A percentile compares a stretch with the other conserved stretches of the same genome.
Conservation (phyloP, 2,797 vertebrate genomes). For the Leptoclinus maculatus region DNA sequence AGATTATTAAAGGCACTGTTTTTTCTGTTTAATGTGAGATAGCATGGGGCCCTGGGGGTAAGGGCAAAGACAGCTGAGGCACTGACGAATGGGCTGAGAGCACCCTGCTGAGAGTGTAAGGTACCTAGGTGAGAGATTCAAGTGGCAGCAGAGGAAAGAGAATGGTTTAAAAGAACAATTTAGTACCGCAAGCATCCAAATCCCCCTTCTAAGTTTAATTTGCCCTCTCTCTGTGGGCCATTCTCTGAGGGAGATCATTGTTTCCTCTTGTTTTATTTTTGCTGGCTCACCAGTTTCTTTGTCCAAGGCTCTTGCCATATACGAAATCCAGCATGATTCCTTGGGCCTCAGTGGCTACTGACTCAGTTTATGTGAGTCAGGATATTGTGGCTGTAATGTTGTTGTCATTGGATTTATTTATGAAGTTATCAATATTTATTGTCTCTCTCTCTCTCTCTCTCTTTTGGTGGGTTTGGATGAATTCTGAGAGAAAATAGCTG, state of each 20-base stretch:
- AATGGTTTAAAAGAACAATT: constrained; percentile 60
- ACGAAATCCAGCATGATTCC: constrained; percentile 40
- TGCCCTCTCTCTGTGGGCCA: constrained; percentile 48
- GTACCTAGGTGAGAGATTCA: constrained; percentile 66
- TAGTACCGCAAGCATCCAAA: constrained; percentile 45
- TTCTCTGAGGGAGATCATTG: constrained; percentile 51
- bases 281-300: constrained; percentile 57
- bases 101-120: constrained; percentile 68
- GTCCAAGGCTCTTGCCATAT: constrained; percentile 33
- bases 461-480: no score
- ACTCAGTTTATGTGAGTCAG: constrained; percentile 20
- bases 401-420: constrained; percentile 46
- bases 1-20: constrained; percentile 67
- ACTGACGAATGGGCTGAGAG: constrained; percentile 66
- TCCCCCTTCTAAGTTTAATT: constrained; percentile 51
- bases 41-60: constrained; percentile 37
- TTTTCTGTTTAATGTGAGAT: constrained; percentile 72
- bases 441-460: neutral
- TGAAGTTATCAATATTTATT: constrained; percentile 17
- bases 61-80: constrained; percentile 57
- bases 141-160: constrained; percentile 52
- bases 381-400: constrained; percentile 36
- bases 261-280: constrained; percentile 69
- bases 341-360: constrained; percentile 16
- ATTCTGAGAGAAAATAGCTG: neutral